phyloP scores from a whole-genome alignment of 2,888 invertebrate species.

The Margaritifera margaritifera region DNA sequence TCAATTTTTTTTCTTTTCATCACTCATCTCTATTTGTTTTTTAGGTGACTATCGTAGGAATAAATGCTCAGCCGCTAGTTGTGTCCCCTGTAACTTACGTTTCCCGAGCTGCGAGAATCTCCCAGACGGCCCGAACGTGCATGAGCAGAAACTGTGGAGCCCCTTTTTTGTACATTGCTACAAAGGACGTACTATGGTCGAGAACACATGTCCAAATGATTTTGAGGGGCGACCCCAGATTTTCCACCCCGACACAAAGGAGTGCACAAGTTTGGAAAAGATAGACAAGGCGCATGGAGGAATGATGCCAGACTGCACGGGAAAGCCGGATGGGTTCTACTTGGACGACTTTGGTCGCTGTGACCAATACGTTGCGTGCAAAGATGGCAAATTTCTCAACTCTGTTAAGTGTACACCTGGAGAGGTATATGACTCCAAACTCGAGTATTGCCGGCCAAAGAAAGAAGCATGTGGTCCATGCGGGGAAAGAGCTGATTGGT shows the following conservation, averaged over 20 bases:
- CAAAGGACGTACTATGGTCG: slow-evolving; percentile 42
- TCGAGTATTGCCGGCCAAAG: slow-evolving; percentile 17
- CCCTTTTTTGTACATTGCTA: slow-evolving; percentile 47
- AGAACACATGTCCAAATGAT: slow-evolving; percentile 40
- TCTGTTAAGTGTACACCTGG: slow-evolving; percentile 22
- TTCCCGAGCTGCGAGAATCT: slow-evolving; percentile 41
- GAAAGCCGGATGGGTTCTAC: slow-evolving; percentile 38
- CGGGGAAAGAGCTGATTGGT: slow-evolving; percentile 27
- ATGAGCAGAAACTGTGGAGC: slow-evolving; percentile 42
- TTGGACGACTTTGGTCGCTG: slow-evolving; percentile 49
- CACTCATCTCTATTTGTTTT: too few relatives aligned
- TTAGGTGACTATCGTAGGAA: too few relatives aligned
- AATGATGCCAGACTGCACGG: slow-evolving; percentile 36
- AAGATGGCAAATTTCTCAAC: slow-evolving; percentile 20
- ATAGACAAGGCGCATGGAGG: slow-evolving; percentile 51
- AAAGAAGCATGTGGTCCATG: slow-evolving; percentile 30
- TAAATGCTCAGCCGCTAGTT: background rate
- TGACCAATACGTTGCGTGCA: slow-evolving; percentile 47
- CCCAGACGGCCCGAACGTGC: slow-evolving; percentile 40
- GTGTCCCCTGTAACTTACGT: slow-evolving; percentile 47
- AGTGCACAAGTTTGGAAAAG: slow-evolving; percentile 25
- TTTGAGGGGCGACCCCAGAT: slow-evolving; percentile 1
- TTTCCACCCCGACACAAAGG: slow-evolving; percentile 32
- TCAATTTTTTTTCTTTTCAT: too few relatives aligned
- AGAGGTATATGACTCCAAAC: slow-evolving; percentile 22